Percentiles rank a stretch among this genome's conserved stretches.
These are phyloP conservation scores for Monoplex corrugatus DNA, from an alignment of 2,888 invertebrate genomes.

Conservation along the genomic window DNA sequence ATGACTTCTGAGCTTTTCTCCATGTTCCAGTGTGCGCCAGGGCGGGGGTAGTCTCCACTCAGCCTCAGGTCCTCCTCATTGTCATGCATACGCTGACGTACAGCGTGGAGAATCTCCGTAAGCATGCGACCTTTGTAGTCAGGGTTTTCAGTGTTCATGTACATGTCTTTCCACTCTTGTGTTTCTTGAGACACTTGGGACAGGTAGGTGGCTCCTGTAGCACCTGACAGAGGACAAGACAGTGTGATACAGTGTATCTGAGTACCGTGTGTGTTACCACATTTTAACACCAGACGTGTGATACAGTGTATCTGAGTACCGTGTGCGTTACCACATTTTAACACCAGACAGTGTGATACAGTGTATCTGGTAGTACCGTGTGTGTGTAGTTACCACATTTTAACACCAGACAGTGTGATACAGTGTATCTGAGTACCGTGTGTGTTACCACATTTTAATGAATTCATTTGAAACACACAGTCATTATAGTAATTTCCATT, in stretches of 20 bases:
- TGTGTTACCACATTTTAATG: no score
- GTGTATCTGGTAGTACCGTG: neutral
- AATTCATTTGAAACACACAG: no score
- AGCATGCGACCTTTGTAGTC: constrained; percentile 66
- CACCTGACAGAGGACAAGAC: neutral
- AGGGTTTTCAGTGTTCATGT: constrained; percentile 64
- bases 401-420: neutral
- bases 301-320: neutral
- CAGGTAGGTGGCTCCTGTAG: constrained; percentile 16
- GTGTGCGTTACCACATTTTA: no score
- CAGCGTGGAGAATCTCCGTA: constrained; percentile 69
- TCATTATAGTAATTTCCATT: no score
- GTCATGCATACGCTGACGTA: constrained; percentile 67
- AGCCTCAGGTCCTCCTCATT: constrained; percentile 68
- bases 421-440: neutral
- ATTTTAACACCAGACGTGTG: no score
- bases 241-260: neutral
- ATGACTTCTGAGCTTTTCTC: neutral
- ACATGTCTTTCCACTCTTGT: constrained; percentile 66
- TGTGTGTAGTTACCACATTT: no score
- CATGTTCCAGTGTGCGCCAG: neutral
- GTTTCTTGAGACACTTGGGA: constrained; percentile 58
- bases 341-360: no score
- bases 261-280: neutral
- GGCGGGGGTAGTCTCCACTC: constrained; percentile 34